Conservation (phyloP, 2,797 vertebrate species). For the Argya squamiceps region DNA sequence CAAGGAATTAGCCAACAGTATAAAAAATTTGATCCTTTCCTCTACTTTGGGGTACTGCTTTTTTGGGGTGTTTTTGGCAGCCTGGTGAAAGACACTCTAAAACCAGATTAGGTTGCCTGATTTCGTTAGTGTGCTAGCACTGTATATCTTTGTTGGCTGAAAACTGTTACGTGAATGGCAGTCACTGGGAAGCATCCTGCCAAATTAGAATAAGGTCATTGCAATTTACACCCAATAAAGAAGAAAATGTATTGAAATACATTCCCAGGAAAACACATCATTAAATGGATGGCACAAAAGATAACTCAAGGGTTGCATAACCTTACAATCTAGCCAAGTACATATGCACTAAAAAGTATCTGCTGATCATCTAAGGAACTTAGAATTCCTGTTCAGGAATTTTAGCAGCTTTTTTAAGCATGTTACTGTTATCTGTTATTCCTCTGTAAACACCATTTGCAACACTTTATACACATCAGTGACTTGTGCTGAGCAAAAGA, state of each 20-base stretch:
- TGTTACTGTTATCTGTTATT: neutral
- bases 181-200: neutral
- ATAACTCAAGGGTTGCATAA: neutral
- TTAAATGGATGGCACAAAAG: neutral
- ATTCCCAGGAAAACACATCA: neutral
- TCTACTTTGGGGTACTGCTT: neutral
- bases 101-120: neutral
- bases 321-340: neutral
- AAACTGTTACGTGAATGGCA: neutral
- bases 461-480: neutral
- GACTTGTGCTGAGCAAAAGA: neutral
- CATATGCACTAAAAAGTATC: neutral
- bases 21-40: neutral
- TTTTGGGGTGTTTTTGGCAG: slow-evolving; percentile 1
- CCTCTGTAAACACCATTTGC: neutral
- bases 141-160: neutral
- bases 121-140: neutral
- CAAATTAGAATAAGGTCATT: slow-evolving; percentile 13
- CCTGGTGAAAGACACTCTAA: slow-evolving; percentile 11
- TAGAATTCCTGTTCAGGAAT: neutral
- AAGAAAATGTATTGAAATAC: neutral
- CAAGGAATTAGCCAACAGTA: neutral
- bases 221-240: slow-evolving; percentile 1
- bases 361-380: neutral
- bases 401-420: neutral